Conservation (phyloP, 2,888 invertebrate genomes). For the Erannis defoliaria region DNA sequence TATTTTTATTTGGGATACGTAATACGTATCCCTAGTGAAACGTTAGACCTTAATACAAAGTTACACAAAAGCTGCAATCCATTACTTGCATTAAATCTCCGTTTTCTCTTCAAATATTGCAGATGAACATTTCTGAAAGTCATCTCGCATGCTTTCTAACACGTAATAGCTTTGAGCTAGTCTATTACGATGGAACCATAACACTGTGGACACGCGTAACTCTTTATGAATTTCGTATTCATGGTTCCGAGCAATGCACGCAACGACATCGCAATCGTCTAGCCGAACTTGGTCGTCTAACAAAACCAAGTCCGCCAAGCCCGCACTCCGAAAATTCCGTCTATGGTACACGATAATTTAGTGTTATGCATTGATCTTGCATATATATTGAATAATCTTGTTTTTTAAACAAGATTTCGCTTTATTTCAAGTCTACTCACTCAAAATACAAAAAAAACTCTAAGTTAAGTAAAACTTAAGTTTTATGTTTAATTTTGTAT, state of each 20-base stretch:
- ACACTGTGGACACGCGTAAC: conserved; percentile 33
- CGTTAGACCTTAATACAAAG: neutral
- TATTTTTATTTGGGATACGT: no score
- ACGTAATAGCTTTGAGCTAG: conserved; percentile 35
- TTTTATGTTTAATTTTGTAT: no score
- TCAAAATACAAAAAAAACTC: no score
- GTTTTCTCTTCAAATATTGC: conserved; percentile 28
- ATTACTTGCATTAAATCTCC: conserved; percentile 7
- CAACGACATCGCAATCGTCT: conserved; percentile 27
- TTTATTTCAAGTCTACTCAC: no score
- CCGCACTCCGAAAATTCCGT: no score
- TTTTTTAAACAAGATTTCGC: no score
- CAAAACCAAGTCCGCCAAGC: conserved; percentile 12
- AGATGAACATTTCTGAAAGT: conserved; percentile 28
- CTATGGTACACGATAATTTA: no score
- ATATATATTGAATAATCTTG: no score
- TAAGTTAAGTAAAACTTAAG: no score
- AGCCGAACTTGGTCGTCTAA: conserved; percentile 9
- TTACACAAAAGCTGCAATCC: conserved; percentile 12
- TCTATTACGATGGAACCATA: conserved; percentile 35
- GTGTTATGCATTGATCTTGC: no score
- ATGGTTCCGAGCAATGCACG: conserved; percentile 31
- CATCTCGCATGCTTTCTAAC: conserved; percentile 38
- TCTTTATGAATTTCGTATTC: conserved; percentile 31
- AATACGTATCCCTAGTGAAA: no score